These are phyloP conservation scores for Scaptomyza reducta DNA, from an alignment of 2,888 invertebrate genomes.

Conservation along the genomic window DNA sequence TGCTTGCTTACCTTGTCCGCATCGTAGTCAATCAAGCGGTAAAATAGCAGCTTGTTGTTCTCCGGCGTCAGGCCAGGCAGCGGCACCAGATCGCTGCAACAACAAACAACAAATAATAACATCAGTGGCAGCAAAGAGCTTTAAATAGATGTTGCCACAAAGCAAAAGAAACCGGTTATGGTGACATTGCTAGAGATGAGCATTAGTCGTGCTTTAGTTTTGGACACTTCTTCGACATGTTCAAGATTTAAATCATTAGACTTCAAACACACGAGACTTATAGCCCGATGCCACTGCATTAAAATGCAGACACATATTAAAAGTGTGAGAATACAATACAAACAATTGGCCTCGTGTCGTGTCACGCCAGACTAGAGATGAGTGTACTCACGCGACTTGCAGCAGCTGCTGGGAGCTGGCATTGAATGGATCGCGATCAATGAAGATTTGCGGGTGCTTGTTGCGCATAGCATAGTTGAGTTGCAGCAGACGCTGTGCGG, in stretches of 20 bases:
- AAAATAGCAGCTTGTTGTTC: slow-evolving; percentile 88
- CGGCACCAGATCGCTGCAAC: slow-evolving; percentile 88
- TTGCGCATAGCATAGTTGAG: slow-evolving; percentile 85
- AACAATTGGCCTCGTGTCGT: no score
- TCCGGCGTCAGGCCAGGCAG: slow-evolving; percentile 88
- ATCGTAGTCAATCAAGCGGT: slow-evolving; percentile 87
- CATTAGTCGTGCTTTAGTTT: neutral
- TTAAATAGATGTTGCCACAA: slow-evolving; percentile 27
- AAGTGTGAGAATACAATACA: no score
- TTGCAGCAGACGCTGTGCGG: slow-evolving; percentile 80
- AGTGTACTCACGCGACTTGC: slow-evolving; percentile 80
- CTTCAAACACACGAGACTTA: no score
- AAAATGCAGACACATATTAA: no score
- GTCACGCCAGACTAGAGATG: slow-evolving; percentile 10
- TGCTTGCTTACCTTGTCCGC: slow-evolving; percentile 84
- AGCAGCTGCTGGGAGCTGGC: slow-evolving; percentile 77
- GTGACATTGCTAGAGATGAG: slow-evolving; percentile 7
- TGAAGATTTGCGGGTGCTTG: slow-evolving; percentile 86
- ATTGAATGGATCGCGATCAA: slow-evolving; percentile 85
- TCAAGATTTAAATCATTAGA: neutral
- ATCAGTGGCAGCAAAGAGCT: slow-evolving; percentile 12
- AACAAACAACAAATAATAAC: slow-evolving; percentile 61
- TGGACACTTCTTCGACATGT: neutral
- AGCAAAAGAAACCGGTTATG: slow-evolving; percentile 30
- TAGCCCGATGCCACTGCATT: no score